Evolutionary conservation across 2,113 vertebrate species (phyloP), one percentile per base, ranked within the genome.

Genomic region (Melozone crissalis): DNA sequence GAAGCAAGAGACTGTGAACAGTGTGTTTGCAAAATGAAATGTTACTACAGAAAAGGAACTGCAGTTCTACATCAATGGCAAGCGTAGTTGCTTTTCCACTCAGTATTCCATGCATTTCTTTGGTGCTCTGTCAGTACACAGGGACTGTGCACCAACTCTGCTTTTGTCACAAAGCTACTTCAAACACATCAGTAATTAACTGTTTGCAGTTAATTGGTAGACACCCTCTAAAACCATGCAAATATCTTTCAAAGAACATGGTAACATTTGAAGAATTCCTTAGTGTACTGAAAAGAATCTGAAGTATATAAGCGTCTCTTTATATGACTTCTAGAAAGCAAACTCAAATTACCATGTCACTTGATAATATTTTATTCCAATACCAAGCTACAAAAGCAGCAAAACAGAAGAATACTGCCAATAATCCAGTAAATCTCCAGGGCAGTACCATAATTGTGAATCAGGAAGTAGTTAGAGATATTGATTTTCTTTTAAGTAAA

Each of bases 31-130:
- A 92, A 91, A 49, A 89, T 76, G 81, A 93, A 93, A 83, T 22
- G 92, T 90, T 93, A 90, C 79, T 91, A n/a, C 23, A 67, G 78
- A 52, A 84, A 72, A 91, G 87, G 96, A 94, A 97, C 96, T 91
- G 98, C 98, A 99, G 99, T 98, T 98, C 96, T 97, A 46, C 94
- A 97, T 99, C 99, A 99, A 99, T 99, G 99, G 98, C 99, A 99
- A 99, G 99, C 98, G 98, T 99, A 98, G 97, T 94, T 97, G 89
- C 80, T 97, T 98, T 98, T 97, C 96, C 95, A 90, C 97, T 98
- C 97, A 91, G 98, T 97, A 93, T 80, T 93, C 94, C 97, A 97
- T 96, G 98, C 98, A 96, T 59, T 19, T 62, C 96, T 94, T 87
- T 65, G 95, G 96, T 92, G 98, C 95, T 96, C 52, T 84, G 97